A percentile compares a stretch with the other conserved stretches of the same genome.
Conservation (phyloP, 2,888 invertebrate species). For the Catocala fraxini region DNA sequence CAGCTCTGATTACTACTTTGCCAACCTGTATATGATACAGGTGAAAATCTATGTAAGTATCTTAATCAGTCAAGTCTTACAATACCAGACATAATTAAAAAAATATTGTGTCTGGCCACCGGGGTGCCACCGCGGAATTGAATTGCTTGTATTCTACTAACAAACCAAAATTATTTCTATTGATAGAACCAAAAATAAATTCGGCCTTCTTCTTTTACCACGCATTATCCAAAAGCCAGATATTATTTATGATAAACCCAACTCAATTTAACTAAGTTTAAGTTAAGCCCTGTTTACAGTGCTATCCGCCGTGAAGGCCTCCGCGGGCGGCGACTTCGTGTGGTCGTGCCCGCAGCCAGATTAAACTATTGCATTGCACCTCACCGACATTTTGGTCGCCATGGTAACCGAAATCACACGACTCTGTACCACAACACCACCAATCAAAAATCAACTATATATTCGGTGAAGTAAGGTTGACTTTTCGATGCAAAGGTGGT, state of each 20-base stretch:
- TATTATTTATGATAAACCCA: slow-evolving; percentile 6
- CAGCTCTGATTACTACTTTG: no score
- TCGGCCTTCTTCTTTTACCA: background rate
- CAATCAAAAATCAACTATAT: slow-evolving; percentile 27
- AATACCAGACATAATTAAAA: no score
- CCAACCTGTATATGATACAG: no score
- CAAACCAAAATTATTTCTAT: no score
- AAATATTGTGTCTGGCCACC: no score
- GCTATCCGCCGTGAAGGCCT: slow-evolving; percentile 64
- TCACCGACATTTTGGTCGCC: slow-evolving; percentile 78
- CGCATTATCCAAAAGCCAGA: background rate
- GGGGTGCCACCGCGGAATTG: no score
- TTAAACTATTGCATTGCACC: slow-evolving; percentile 82
- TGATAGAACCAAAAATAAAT: no score
- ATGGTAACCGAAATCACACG: slow-evolving; percentile 78
- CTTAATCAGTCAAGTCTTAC: no score
- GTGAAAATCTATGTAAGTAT: no score
- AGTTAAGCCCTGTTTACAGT: slow-evolving; percentile 31
- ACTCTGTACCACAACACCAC: slow-evolving; percentile 46
- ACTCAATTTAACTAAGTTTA: slow-evolving; percentile 25
- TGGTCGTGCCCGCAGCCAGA: slow-evolving; percentile 78
- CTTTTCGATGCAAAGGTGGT: slow-evolving; percentile 3
- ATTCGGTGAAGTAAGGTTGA: slow-evolving; percentile 12
- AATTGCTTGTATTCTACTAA: no score
- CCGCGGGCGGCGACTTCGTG: slow-evolving; percentile 74